Conservation (phyloP, 2,888 invertebrate species). For the Cantharis flavilabris region DNA sequence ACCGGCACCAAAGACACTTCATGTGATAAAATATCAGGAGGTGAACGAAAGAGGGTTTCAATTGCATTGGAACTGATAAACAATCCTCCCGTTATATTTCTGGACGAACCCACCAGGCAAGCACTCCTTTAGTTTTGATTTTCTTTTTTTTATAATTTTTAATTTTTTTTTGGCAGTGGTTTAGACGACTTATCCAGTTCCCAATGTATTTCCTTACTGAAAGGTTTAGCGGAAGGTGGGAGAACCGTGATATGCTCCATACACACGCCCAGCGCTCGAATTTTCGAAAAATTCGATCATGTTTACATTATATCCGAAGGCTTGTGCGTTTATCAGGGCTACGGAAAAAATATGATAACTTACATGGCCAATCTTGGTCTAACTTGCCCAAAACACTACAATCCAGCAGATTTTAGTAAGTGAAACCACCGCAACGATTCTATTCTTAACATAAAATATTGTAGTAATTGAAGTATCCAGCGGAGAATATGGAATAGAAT, state of each 20-base stretch:
- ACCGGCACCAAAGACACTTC: constrained; percentile 73
- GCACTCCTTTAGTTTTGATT: too few species aligned
- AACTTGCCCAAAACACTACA: constrained; percentile 88
- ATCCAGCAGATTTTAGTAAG: constrained; percentile 93
- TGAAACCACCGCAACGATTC: constrained; percentile 48
- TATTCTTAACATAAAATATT: constrained; percentile 11
- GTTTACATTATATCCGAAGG: constrained; percentile 86
- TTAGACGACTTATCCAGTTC: constrained; percentile 75
- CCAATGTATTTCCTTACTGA: constrained; percentile 71
- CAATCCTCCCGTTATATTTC: constrained; percentile 92
- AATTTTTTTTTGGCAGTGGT: constrained; percentile 61
- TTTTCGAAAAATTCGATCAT: constrained; percentile 76
- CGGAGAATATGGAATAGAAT: constrained; percentile 74
- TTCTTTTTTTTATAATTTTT: too few species aligned
- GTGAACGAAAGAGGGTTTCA: constrained; percentile 90
- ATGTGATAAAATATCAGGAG: constrained; percentile 81
- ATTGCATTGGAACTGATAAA: constrained; percentile 92
- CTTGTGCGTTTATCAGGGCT: constrained; percentile 85
- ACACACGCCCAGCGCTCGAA: constrained; percentile 80
- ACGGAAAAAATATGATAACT: constrained; percentile 75
- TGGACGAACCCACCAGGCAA: constrained; percentile 91
- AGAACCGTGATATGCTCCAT: constrained; percentile 79
- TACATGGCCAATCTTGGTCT: constrained; percentile 79
- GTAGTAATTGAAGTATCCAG: constrained; percentile 78
- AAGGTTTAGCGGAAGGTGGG: constrained; percentile 70